phyloP scores from a whole-genome alignment of 1,140 invertebrate species.

The Trichoplusia ni region DNA sequence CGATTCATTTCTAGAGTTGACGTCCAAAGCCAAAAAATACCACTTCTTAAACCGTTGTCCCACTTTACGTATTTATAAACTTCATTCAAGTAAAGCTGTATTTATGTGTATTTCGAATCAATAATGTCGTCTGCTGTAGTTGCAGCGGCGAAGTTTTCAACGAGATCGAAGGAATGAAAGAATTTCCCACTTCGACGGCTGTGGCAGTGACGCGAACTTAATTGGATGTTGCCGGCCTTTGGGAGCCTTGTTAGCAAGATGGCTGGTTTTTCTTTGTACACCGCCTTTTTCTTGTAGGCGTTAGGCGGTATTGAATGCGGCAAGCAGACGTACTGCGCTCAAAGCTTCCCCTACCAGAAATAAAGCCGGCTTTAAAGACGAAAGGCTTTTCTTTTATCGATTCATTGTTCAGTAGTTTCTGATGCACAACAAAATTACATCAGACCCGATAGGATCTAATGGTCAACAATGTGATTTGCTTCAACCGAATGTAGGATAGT shows the following conservation, averaged over 20 bases:
- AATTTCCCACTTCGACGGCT: slow-evolving; percentile 8
- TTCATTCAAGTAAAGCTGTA: too few relatives aligned
- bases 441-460: too few relatives aligned
- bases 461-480: neutral
- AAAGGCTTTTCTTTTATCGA: too few relatives aligned
- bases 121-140: neutral
- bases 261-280: slow-evolving; percentile 12
- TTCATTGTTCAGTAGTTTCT: too few relatives aligned
- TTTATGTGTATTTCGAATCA: slow-evolving; percentile 11
- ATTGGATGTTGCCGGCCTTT: slow-evolving; percentile 21
- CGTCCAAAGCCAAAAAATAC: too few relatives aligned
- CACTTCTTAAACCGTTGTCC: too few relatives aligned
- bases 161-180: slow-evolving; percentile 11
- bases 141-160: slow-evolving; percentile 8
- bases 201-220: slow-evolving; percentile 8
- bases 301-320: neutral
- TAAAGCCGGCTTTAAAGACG: neutral
- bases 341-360: neutral
- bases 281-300: neutral
- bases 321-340: neutral
- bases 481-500: too few relatives aligned
- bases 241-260: neutral
- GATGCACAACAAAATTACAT: too few relatives aligned
- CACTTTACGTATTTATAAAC: too few relatives aligned
- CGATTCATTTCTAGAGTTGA: too few relatives aligned